phyloP scores from a whole-genome alignment of 2,113 vertebrate species.

The Hippocampus zosterae region DNA sequence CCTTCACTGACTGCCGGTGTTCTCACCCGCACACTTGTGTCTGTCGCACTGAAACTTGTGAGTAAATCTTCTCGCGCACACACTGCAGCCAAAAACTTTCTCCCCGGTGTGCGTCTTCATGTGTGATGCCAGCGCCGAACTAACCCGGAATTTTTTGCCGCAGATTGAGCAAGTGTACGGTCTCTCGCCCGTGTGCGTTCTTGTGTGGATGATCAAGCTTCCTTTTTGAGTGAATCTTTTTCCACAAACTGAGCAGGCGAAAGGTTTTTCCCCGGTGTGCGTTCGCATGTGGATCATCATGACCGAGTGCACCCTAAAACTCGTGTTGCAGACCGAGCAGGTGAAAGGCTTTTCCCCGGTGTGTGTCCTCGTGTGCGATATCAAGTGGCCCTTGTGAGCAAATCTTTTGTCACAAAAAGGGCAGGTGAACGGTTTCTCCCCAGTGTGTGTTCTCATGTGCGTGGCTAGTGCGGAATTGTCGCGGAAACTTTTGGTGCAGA shows the following conservation, averaged over 20 bases:
- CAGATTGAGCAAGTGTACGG: neutral
- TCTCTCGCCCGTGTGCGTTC: neutral
- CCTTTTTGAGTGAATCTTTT: neutral
- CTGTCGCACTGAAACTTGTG: neutral
- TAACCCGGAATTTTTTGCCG: neutral
- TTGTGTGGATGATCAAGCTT: neutral
- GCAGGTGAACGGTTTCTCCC: neutral
- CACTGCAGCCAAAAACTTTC: neutral
- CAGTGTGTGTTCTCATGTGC: neutral
- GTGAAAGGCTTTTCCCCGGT: neutral
- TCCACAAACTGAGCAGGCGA: neutral
- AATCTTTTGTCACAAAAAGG: neutral
- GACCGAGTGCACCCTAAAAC: neutral
- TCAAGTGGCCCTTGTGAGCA: neutral
- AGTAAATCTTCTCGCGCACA: neutral
- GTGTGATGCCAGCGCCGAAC: neutral
- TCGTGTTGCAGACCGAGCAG: neutral
- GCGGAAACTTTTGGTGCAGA: neutral
- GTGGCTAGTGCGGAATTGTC: neutral
- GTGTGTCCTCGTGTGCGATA: neutral
- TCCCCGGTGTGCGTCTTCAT: neutral
- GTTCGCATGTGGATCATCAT: conserved; percentile 1
- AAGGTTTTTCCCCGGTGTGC: neutral
- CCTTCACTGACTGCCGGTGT: neutral
- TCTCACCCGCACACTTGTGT: neutral